These are phyloP conservation scores for Oppia nitens DNA, from an alignment of 1,140 invertebrate species.

Conservation along the genomic window DNA sequence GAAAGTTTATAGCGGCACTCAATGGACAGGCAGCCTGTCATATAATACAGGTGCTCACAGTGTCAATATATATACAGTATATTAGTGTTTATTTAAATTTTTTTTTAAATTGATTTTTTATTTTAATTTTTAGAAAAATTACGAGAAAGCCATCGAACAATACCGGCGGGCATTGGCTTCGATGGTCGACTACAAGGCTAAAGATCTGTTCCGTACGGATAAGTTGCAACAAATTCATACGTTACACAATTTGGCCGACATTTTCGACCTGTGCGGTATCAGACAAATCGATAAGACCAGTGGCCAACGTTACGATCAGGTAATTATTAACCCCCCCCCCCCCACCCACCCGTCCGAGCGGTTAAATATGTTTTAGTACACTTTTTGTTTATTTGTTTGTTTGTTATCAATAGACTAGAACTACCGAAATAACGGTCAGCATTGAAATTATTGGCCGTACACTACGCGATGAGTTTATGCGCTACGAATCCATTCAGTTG, in stretches of 20 bases:
- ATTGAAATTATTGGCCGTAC: not conserved
- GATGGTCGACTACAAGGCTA: constrained; percentile 35
- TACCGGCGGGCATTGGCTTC: constrained; percentile 43
- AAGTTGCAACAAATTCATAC: constrained; percentile 46
- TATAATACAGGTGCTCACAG: constrained; percentile 34
- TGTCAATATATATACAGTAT: no score
- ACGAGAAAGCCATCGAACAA: constrained; percentile 35
- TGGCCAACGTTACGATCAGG: not conserved
- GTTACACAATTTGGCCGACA: constrained; percentile 44
- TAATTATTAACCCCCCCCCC: no score
- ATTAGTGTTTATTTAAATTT: not conserved
- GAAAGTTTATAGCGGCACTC: constrained; percentile 41
- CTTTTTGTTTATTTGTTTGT: not conserved
- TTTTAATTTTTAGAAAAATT: constrained; percentile 26
- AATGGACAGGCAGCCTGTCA: constrained; percentile 48
- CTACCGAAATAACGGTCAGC: not conserved
- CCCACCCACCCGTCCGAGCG: no score
- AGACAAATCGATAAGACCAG: not conserved
- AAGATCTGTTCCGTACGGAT: constrained; percentile 35
- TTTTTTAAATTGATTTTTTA: no score
- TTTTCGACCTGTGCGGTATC: constrained; percentile 1
- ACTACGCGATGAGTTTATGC: not conserved
- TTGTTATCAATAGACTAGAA: not conserved
- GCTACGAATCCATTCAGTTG: not conserved
- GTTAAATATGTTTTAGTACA: no score